These are phyloP conservation scores for Gyrodactylus salaris DNA, from an alignment of 1,140 invertebrate species.

Conservation along the genomic window DNA sequence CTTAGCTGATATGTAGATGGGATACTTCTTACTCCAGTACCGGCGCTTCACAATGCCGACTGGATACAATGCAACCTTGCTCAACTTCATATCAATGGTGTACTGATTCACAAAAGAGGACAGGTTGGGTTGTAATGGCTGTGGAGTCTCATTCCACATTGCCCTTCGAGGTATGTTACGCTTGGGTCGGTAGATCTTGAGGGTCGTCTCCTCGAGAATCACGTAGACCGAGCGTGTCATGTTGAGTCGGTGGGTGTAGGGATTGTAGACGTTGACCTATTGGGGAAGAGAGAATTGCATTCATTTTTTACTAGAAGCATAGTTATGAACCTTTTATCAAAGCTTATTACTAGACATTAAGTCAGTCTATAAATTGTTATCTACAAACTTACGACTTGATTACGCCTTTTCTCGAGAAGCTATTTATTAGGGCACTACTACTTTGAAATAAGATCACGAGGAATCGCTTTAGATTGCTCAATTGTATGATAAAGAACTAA, in stretches of 20 bases:
- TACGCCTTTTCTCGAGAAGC: no score
- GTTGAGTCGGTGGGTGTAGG: not conserved
- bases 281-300: no score
- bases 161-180: not conserved
- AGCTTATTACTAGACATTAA: no score
- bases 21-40: constrained; percentile 4
- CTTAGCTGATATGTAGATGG: not conserved
- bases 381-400: no score
- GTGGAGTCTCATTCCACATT: not conserved
- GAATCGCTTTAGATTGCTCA: no score
- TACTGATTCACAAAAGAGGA: not conserved
- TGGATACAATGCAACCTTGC: not conserved
- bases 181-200: not conserved
- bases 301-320: no score
- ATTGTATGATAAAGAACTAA: no score
- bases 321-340: no score
- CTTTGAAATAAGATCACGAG: no score
- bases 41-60: not conserved
- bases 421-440: no score
- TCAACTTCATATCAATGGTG: not conserved
- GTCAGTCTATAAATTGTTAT: no score
- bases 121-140: not conserved
- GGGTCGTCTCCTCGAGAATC: not conserved
- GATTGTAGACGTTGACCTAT: not conserved
- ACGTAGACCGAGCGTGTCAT: not conserved